A percentile compares a stretch with the other conserved stretches of the same genome.
Conservation (phyloP, 2,797 vertebrate genomes). For the Nannoperca obscura region DNA sequence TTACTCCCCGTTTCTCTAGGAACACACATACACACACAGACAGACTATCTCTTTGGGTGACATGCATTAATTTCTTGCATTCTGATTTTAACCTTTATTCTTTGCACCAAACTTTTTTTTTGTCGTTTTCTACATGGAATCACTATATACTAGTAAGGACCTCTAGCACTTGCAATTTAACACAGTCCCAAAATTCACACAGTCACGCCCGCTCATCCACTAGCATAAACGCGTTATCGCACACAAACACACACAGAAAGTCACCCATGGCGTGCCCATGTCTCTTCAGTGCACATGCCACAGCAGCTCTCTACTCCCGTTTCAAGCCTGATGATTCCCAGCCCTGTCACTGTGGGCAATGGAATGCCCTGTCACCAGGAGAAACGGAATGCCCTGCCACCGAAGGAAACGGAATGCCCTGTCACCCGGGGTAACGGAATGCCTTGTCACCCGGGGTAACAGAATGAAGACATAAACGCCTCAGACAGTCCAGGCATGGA, state of each 20-base stretch:
- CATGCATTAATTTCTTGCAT: slow-evolving; percentile 40
- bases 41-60: slow-evolving; percentile 12
- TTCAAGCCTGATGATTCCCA: slow-evolving; percentile 62
- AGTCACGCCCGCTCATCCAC: not conserved
- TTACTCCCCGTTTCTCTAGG: slow-evolving; percentile 41
- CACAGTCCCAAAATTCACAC: slow-evolving; percentile 14
- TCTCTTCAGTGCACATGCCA: slow-evolving; percentile 53
- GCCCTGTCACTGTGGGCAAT: slow-evolving; percentile 64
- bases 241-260: slow-evolving; percentile 49
- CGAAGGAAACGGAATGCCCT: slow-evolving; percentile 44
- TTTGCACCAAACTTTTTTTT: slow-evolving; percentile 27
- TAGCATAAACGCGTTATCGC: slow-evolving; percentile 25
- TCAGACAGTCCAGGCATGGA: slow-evolving; percentile 69
- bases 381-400: slow-evolving; percentile 53
- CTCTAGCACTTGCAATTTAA: slow-evolving; percentile 25
- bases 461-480: slow-evolving; percentile 68
- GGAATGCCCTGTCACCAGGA: slow-evolving; percentile 61
- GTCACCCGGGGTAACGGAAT: slow-evolving; percentile 43
- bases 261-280: slow-evolving; percentile 49
- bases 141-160: slow-evolving; percentile 9
- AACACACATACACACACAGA: slow-evolving; percentile 42
- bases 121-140: not conserved
- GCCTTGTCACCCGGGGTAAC: slow-evolving; percentile 65
- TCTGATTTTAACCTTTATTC: slow-evolving; percentile 37
- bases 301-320: slow-evolving; percentile 45